These are phyloP conservation scores for Neotragus moschatus DNA, from an alignment of 2,113 vertebrate genomes.

Conservation along the genomic window DNA sequence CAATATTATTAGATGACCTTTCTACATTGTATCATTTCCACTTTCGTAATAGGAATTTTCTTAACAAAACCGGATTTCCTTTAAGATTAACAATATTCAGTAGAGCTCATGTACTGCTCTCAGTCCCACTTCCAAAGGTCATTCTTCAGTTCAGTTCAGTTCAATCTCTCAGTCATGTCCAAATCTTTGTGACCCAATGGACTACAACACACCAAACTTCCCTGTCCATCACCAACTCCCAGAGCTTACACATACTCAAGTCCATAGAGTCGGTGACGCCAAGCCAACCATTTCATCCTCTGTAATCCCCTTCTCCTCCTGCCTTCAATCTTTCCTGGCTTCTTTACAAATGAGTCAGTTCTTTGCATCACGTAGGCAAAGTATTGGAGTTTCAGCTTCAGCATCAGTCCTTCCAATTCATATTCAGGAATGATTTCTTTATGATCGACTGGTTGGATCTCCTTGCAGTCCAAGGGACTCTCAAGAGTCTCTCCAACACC, in stretches of 20 bases:
- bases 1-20: neutral
- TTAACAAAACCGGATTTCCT: neutral
- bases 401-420: neutral
- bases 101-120: neutral
- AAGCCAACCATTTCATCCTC: neutral
- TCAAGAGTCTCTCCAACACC: neutral
- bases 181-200: neutral
- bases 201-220: neutral
- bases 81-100: neutral
- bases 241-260: neutral
- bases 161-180: neutral
- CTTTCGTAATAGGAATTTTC: neutral
- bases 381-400: neutral
- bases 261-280: neutral
- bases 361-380: rapidly evolving
- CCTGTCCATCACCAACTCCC: neutral
- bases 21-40: neutral
- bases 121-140: neutral
- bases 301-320: neutral
- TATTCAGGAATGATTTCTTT: neutral
- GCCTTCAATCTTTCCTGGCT: neutral
- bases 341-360: neutral
- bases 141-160: neutral
- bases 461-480: neutral
- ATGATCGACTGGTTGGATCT: neutral